Base-by-base conservation (phyloP, 2,113 vertebrate genomes). In the Calcarius ornatus region DNA sequence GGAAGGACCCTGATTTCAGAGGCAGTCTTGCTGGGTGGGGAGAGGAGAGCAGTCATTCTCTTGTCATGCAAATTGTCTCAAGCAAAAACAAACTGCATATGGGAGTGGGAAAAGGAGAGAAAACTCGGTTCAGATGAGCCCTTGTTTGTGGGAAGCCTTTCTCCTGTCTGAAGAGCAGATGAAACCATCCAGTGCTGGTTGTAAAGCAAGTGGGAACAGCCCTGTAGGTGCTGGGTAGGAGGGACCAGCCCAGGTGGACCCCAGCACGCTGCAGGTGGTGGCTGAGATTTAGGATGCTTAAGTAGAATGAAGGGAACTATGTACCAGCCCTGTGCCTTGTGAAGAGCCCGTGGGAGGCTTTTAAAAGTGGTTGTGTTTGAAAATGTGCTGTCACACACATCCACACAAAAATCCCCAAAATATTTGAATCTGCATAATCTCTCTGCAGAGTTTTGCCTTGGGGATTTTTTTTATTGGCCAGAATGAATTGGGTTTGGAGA, bases 321-420 rank as follows among this genome's bases (percentile, higher is more conserved):
- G 1, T 30, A 59, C 9, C 9, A 45, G 64, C 50, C 78, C 78
- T 65, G 79, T 19, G 31, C 70, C 77, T 82, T 88, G 75, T 48
- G 56, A 66, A 77, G 22, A 95, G 85, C 82, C 42, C 2, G 93
- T 95, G 79, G 95, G 94, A 95, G 93, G 92, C 43, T 93, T 93
- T 90, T 35, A 65, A 69, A 92, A 88, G 75, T 70, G 71, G 68
- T 51, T 4, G 1, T 80, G 69, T 78, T 95, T 83, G 64, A 86
- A 93, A 94, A 94, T 92, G 86, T 81, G 82, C 92, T 88, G 71
- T 93, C 94, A 90, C 80, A 73, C 38, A 71, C 94, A 88, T 88
- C 94, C 92, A 92, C 92, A 86, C 83, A 95, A 69, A 95, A 95
- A 71, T 70, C 88, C 76, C 64, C 72, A 38, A 92, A 94, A 93